phyloP scores from a whole-genome alignment of 2,888 invertebrate genomes.

The Lasioglossum leucozonium region DNA sequence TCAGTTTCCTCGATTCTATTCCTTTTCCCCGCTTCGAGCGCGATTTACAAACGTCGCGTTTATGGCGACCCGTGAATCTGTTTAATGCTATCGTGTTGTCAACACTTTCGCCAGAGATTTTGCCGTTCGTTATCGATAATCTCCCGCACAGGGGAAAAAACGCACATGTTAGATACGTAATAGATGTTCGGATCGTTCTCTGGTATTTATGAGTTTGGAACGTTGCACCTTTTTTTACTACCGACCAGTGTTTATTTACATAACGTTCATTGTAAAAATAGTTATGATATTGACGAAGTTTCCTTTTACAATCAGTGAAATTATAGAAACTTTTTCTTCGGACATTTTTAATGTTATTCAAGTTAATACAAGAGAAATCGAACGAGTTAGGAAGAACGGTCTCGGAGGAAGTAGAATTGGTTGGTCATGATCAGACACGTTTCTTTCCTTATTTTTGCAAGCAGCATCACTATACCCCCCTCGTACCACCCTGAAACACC shows the following conservation, averaged over 20 bases:
- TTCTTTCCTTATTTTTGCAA: too few species aligned
- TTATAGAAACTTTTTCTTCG: not conserved
- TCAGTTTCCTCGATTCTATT: conserved; percentile 68
- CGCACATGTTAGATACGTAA: not conserved
- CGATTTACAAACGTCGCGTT: conserved; percentile 47
- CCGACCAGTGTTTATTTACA: not conserved
- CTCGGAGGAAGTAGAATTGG: not conserved
- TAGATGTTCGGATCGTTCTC: not conserved
- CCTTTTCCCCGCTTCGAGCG: conserved; percentile 37
- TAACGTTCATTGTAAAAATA: not conserved
- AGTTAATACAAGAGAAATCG: too few species aligned
- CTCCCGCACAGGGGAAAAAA: conserved; percentile 45
- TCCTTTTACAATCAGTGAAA: not conserved
- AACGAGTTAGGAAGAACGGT: too few species aligned
- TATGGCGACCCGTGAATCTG: conserved; percentile 46
- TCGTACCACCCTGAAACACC: too few species aligned
- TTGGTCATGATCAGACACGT: not conserved
- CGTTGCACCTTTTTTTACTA: not conserved
- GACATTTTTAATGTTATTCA: not conserved
- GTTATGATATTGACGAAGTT: too few species aligned
- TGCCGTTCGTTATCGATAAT: conserved; percentile 68
- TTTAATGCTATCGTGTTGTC: conserved; percentile 61
- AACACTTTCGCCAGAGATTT: conserved; percentile 55
- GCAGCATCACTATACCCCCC: too few species aligned
- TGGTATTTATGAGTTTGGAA: not conserved